Base-by-base conservation (phyloP, 53 echinoderm and acorn worm species). In the Apostichopus leukothele region DNA sequence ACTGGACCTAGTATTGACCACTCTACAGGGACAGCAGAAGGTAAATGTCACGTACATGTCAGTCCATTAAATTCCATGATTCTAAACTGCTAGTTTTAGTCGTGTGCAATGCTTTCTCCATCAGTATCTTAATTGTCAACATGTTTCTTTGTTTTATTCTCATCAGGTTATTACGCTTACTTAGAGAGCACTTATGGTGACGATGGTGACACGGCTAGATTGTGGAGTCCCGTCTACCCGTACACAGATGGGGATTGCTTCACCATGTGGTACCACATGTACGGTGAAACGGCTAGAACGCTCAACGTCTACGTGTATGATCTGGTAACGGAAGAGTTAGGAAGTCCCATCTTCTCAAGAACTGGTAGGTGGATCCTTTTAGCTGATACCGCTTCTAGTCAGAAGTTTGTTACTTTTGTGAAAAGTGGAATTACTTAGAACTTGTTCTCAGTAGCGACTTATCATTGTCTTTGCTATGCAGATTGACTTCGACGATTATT, bases 1-100 rank as follows among this genome's bases (percentile, higher is more conserved):
- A 96, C 96, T 0, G 96, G 96, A 66, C 96, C 96, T 1, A 83
- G 76, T 11, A 86, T 88, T 60, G 96, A 96, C 61, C 96, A 96
- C 89, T 95, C 96, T 19, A 91, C 91, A 25, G 95, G 94, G 53
- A 89, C 95, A 74, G 53, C 16, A 10, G 88, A 87, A 53, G 88
- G 88, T 87, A 19, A 11, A 27, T 5, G 0, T 12, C 10, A 14
- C 8, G 50, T 57, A 57, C 39, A 39, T 39, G 39, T 2, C 39
- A 39, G 3, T 39, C 39, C 39, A 39, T 0, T 39, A 39, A 39
- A 39, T 39, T 39, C 3, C 2, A 3, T 39, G 3, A 39, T 39
- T 27, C 3, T 39, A 39, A 3, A 39, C 39, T 39, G 39, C 39
- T 1, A 39, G 39, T 39, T 39, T 39, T 39, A 39, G 39, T 39